Conservation (phyloP, 2,113 vertebrate genomes). For the rat (Rattus norvegicus) region GRCr8 NC_086020.1:71147501-71148000, state of each 20-base stretch:
- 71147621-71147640: not conserved
- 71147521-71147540: too few species aligned
- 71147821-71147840: not conserved
- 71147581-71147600: too few species aligned
- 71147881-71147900: not conserved
- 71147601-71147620: not conserved
- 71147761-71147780: not conserved
- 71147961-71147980: not conserved
- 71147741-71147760: not conserved
- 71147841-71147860: not conserved
- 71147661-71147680: not conserved
- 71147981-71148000: not conserved
- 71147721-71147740: not conserved
- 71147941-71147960: not conserved
- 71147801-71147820: not conserved
- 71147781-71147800: not conserved
- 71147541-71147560: too few species aligned
- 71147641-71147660: not conserved
- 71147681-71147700: not conserved
- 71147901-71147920: not conserved
- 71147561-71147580: too few species aligned
- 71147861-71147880: not conserved
- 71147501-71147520: not conserved
- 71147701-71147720: not conserved
- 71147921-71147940: not conserved